These are phyloP conservation scores for Phoenicopterus ruber DNA, from an alignment of 2,113 vertebrate genomes.

Conservation along the genomic window DNA sequence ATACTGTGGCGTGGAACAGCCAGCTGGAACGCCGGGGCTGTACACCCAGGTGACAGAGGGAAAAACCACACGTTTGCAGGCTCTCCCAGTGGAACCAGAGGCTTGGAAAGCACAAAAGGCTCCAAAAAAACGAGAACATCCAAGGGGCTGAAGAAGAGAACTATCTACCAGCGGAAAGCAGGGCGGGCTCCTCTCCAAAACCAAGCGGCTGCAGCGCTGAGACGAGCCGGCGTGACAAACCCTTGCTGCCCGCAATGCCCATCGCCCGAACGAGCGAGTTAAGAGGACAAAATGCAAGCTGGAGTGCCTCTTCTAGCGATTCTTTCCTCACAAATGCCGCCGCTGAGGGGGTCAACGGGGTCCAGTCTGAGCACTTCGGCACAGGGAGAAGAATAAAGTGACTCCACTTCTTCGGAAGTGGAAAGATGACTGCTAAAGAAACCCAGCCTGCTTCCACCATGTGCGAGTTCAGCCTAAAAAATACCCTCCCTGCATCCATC, in stretches of 20 bases:
- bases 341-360: not conserved
- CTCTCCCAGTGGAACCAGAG: not conserved
- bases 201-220: not conserved
- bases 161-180: not conserved
- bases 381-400: not conserved
- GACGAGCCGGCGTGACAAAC: accelerated
- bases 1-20: not conserved
- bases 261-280: not conserved
- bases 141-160: not conserved
- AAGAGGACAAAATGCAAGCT: not conserved
- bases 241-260: not conserved
- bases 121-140: not conserved
- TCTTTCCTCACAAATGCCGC: not conserved
- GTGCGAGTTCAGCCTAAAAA: not conserved
- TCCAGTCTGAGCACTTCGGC: not conserved
- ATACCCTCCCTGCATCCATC: not conserved
- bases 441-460: not conserved
- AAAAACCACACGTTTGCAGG: not conserved
- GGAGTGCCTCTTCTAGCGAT: not conserved
- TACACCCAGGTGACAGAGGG: not conserved
- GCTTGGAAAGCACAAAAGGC: not conserved
- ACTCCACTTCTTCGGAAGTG: not conserved
- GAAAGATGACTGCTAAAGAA: not conserved
- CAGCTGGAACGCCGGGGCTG: not conserved
- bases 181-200: not conserved